phyloP scores from a whole-genome alignment of 2,113 vertebrate species.

The Himantopus leucocephalus region DNA sequence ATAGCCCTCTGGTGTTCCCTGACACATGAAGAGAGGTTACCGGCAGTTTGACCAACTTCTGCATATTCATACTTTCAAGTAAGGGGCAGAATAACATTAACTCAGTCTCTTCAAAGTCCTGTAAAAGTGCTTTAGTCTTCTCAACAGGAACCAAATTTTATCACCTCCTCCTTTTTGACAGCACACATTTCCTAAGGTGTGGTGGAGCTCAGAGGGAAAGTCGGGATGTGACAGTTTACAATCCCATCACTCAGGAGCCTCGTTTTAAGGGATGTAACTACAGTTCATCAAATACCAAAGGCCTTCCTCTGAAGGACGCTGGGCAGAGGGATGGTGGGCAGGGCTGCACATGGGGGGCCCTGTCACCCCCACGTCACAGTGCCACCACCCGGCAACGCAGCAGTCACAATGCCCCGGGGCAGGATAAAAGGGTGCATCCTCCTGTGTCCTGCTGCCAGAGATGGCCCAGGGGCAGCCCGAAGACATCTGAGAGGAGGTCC shows the following conservation, averaged over 20 bases:
- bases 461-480: fast-evolving
- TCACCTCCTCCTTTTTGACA: neutral
- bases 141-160: neutral
- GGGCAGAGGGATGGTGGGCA: fast-evolving
- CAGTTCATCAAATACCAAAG: neutral
- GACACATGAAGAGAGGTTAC: slow-evolving; percentile 39
- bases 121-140: neutral
- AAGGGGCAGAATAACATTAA: slow-evolving; percentile 9
- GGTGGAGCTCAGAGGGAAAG: neutral
- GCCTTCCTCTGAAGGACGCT: neutral
- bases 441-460: fast-evolving
- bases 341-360: neutral
- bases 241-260: neutral
- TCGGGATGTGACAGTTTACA: neutral
- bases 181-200: neutral
- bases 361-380: neutral
- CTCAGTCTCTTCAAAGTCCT: neutral
- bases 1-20: slow-evolving; percentile 56
- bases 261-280: neutral
- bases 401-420: no score
- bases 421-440: neutral
- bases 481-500: neutral
- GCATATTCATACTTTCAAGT: slow-evolving; percentile 11
- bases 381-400: neutral
- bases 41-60: slow-evolving; percentile 40